Conservation (phyloP, 2,797 vertebrate species). For the Decapterus maruadsi region DNA sequence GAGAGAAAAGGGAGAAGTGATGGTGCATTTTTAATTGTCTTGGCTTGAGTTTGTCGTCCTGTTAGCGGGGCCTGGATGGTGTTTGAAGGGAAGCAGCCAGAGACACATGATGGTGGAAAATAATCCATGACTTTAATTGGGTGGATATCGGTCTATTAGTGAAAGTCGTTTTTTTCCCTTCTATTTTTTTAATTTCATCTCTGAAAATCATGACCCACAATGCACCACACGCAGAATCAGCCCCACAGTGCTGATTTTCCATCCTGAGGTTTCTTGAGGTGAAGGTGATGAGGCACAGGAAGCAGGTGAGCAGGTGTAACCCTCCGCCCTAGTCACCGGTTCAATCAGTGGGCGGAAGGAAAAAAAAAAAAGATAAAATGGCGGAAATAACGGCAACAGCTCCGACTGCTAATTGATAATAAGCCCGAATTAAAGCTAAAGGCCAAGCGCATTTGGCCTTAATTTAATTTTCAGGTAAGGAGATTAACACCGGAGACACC, state of each 20-base stretch:
- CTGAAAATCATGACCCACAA: conserved; percentile 5
- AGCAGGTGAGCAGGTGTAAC: background rate
- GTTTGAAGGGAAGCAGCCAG: conserved; percentile 26
- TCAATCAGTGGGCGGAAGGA: background rate
- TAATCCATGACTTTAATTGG: conserved; percentile 41
- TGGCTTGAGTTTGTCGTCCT: conserved; percentile 60
- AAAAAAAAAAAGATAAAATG: background rate
- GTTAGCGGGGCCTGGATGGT: conserved; percentile 48
- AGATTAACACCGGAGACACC: conserved; percentile 19
- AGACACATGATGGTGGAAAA: conserved; percentile 44
- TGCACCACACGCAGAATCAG: background rate
- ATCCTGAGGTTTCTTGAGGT: conserved; percentile 7
- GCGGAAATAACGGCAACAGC: background rate
- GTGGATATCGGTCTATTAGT: conserved; percentile 25
- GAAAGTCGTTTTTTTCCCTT: background rate
- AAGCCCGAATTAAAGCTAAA: conserved; percentile 25
- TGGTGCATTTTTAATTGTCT: conserved; percentile 71
- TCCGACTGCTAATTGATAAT: conserved; percentile 41
- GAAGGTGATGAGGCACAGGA: conserved; percentile 2
- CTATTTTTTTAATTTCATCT: background rate
- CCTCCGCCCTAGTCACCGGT: no score
- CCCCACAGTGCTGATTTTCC: background rate
- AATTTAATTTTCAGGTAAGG: conserved; percentile 54
- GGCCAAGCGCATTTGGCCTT: conserved; percentile 29
- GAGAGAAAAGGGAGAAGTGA: conserved; percentile 12